Base-by-base conservation (phyloP, 2,888 invertebrate species). In the Chrysomela aeneicollis region DNA sequence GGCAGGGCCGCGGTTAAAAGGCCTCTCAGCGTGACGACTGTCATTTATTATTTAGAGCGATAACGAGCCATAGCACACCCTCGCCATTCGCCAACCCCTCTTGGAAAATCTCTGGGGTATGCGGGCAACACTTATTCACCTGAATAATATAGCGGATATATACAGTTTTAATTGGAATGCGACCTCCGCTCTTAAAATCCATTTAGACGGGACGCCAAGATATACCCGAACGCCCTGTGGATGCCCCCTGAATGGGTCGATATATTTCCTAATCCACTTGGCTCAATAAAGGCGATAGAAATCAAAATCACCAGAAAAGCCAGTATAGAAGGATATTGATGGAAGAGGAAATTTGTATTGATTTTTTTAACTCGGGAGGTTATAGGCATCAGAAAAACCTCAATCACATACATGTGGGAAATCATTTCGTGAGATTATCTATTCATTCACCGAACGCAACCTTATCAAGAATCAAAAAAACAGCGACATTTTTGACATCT, bases 11-110 rank as follows among this genome's bases (percentile, higher is more conserved):
- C 63, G 65, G 69, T 70, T 70, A 70, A 60, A 57, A 74, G 72
- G 72, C 65, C 63, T 70, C 67, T 55, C 59, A 61, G 73, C 76
- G 76, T 76, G 77, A 77, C 75, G 75, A 47, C 74, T 70, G 74
- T 74, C 74, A 75, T 76, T 76, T 75, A 76, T 76, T 76, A 76
- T 76, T 76, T 76, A 76, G 76, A 72, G 73, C 76, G 79, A 79
- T 80, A 80, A 80, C 78, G 78, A 77, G 76, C 74, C n/a, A n/a
- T 70, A 71, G 73, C 68, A 76, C 76, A 76, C 77, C 77, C 78
- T 73, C 71, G 71, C 73, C 74, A 76, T 77, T 77, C 74, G 74
- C 73, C 72, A 72, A 68, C 71, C 63, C 60, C 66, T 71, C 72
- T 54, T 61, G 67, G 69, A 66, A 63, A 72, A 67, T 72, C 74